Evolutionary conservation across 2,113 vertebrate species (phyloP).

Genomic region (Martes martes): DNA sequence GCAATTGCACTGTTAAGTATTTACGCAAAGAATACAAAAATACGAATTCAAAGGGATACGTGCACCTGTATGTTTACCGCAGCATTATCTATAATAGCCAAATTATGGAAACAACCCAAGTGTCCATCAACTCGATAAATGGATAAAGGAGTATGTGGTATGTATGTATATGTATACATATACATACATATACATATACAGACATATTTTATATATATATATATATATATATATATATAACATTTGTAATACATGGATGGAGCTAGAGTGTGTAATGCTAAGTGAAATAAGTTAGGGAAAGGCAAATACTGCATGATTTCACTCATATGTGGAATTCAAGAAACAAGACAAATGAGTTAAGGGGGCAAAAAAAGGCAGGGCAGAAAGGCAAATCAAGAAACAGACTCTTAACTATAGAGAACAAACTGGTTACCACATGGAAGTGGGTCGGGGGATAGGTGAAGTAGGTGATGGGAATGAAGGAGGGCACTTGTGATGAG

Average conservation of each 20-base stretch:
- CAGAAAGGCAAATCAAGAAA: background rate
- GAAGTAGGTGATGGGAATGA: background rate
- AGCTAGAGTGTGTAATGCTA: background rate
- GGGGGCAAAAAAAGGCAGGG: background rate
- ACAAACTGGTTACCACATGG: background rate
- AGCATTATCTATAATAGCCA: background rate
- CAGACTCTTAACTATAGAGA: background rate
- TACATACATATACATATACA: too few species aligned
- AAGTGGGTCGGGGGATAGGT: background rate
- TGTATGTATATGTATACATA: background rate
- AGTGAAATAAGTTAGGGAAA: background rate
- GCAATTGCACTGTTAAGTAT: background rate
- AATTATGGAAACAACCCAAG: background rate
- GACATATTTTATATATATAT: too few species aligned
- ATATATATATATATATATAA: too few species aligned
- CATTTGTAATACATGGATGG: background rate
- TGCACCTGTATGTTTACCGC: background rate
- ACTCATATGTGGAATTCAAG: background rate
- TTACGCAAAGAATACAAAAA: background rate
- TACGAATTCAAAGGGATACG: background rate
- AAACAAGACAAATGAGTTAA: background rate
- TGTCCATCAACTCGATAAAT: background rate
- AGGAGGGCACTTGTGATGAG: background rate
- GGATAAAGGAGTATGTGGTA: background rate
- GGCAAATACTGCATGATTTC: background rate